A percentile compares a stretch with the other conserved stretches of the same genome.
Conservation (phyloP, 2,113 vertebrate species). For the Oenanthe oenanthe region DNA sequence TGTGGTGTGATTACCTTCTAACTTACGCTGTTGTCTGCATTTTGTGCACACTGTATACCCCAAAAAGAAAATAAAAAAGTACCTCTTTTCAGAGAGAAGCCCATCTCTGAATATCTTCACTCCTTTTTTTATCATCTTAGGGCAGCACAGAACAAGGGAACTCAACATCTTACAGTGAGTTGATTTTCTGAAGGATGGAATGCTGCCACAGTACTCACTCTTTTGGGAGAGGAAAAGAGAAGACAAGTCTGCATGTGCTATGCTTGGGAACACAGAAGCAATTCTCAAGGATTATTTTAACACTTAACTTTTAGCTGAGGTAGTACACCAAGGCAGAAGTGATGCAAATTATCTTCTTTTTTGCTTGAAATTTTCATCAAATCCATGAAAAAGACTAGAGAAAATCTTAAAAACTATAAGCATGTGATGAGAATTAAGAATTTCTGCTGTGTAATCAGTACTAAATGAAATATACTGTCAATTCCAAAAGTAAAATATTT, state of each 20-base stretch:
- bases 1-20: not conserved
- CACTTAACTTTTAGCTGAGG: not conserved
- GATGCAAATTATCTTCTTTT: not conserved
- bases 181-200: not conserved
- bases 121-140: not conserved
- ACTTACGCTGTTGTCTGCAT: not conserved
- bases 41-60: not conserved
- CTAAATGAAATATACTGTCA: not conserved
- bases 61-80: not conserved
- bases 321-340: not conserved
- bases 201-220: not conserved
- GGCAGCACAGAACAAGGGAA: not conserved
- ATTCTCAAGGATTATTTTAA: not conserved
- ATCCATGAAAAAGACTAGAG: not conserved
- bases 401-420: not conserved
- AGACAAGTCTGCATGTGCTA: not conserved
- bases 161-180: not conserved
- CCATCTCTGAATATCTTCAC: not conserved
- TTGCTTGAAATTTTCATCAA: not conserved
- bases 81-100: not conserved
- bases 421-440: slow-evolving; percentile 3
- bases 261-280: not conserved
- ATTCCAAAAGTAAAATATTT: not conserved
- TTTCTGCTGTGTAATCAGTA: not conserved
- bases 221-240: not conserved